These are phyloP conservation scores for Scomberomorus guttatus DNA, from an alignment of 2,797 vertebrate species.

Conservation along the genomic window DNA sequence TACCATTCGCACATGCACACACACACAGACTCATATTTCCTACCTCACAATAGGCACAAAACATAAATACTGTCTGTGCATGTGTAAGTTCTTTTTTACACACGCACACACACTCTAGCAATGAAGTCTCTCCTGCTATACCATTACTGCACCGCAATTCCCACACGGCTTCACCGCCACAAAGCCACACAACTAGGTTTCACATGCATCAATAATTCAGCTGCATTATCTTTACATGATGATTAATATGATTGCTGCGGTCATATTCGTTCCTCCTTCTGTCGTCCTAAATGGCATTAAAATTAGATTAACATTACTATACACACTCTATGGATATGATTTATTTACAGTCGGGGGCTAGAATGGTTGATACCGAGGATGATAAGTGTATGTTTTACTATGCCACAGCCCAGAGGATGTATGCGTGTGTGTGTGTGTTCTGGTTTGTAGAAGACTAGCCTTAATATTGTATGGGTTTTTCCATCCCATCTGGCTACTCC, in stretches of 20 bases:
- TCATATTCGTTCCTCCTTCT: conserved; percentile 49
- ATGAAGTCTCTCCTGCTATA: conserved; percentile 17
- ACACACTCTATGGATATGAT: conserved; percentile 62
- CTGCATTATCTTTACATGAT: conserved; percentile 72
- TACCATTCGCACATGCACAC: conserved; percentile 52
- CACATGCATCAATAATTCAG: conserved; percentile 74
- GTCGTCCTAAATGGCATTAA: conserved; percentile 72
- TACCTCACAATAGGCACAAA: conserved; percentile 24
- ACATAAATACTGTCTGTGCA: conserved; percentile 6
- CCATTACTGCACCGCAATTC: conserved; percentile 17
- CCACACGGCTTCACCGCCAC: conserved; percentile 14
- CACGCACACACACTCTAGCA: conserved; percentile 5
- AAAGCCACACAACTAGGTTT: conserved; percentile 57
- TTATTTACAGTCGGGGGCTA: conserved; percentile 62
- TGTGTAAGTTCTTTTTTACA: not conserved
- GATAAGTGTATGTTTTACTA: conserved; percentile 53
- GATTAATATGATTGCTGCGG: conserved; percentile 68
- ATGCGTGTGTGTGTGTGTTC: conserved; percentile 22
- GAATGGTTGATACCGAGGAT: conserved; percentile 43
- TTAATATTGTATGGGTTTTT: conserved; percentile 26
- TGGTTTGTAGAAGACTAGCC: conserved; percentile 23
- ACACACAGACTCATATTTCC: conserved; percentile 2
- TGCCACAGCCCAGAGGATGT: conserved; percentile 34
- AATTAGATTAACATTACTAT: conserved; percentile 65
- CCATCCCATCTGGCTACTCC: conserved; percentile 12